Evolutionary conservation across 2,113 vertebrate genomes (phyloP).

Genomic region (Phalacrocorax pelagicus): DNA sequence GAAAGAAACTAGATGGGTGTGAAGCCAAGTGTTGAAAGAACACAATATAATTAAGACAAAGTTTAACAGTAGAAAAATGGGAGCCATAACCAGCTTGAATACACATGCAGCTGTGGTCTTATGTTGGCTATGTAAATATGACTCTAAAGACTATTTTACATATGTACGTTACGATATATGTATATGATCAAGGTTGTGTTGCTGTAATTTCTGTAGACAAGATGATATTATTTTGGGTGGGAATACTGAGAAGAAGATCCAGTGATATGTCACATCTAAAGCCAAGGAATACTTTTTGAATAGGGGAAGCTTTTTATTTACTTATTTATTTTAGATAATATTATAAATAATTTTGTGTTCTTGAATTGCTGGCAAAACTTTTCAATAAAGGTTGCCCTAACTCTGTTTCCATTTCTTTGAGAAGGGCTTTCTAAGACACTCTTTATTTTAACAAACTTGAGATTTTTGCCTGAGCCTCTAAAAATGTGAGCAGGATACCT

Average conservation of each 20-base stretch:
- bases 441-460: neutral
- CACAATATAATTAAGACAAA: constrained; percentile 48
- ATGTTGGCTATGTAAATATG: neutral
- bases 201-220: neutral
- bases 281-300: neutral
- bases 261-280: neutral
- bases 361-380: neutral
- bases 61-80: constrained; percentile 34
- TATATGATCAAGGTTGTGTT: no score
- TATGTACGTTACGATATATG: neutral
- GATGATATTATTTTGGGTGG: neutral
- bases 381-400: neutral
- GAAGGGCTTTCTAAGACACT: neutral
- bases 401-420: neutral
- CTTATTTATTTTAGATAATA: neutral
- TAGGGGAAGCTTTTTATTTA: neutral
- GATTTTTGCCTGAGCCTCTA: neutral
- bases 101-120: neutral
- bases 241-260: neutral
- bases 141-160: neutral
- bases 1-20: constrained; percentile 30
- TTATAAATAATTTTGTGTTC: neutral
- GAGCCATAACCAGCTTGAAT: neutral
- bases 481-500: constrained; percentile 27
- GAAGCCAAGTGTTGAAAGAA: constrained; percentile 46